A percentile compares a stretch with the other conserved stretches of the same genome.
Conservation (phyloP, 2,797 vertebrate species). For the Brachyrhaphis roseni region DNA sequence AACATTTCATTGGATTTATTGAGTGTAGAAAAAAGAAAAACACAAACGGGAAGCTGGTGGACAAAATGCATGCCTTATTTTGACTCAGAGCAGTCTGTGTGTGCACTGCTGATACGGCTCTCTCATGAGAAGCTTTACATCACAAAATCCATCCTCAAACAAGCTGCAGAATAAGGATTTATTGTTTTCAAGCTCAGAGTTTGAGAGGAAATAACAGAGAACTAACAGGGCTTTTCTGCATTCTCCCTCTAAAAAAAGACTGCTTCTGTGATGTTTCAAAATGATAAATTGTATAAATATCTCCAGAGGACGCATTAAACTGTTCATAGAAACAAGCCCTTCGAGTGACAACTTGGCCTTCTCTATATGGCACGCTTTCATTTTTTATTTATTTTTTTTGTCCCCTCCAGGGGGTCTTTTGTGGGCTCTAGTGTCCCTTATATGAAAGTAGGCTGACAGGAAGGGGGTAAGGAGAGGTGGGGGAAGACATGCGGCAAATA, state of each 20-base stretch:
- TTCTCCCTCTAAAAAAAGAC: conserved; percentile 25
- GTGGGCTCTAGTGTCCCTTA: no score
- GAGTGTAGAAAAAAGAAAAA: conserved; percentile 34
- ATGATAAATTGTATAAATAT: conserved; percentile 73
- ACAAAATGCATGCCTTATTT: conserved; percentile 22
- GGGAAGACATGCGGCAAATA: no score
- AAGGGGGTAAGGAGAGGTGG: no score
- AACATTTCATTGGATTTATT: conserved; percentile 55
- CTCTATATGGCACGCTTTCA: conserved; percentile 61
- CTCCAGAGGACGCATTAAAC: conserved; percentile 72
- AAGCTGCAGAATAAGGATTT: conserved; percentile 34
- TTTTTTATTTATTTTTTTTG: no score
- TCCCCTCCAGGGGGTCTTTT: no score
- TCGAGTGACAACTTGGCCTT: conserved; percentile 52
- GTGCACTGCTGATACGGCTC: conserved; percentile 68
- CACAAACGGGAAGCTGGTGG: conserved; percentile 40
- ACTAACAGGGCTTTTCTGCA: conserved; percentile 44
- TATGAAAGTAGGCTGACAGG: no score
- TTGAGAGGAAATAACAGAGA: conserved; percentile 28
- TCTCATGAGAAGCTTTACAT: conserved; percentile 65
- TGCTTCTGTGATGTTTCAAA: conserved; percentile 56
- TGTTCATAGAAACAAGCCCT: conserved; percentile 66
- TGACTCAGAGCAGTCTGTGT: conserved; percentile 47
- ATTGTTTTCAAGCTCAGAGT: conserved; percentile 48
- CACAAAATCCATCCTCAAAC: conserved; percentile 62